These are phyloP conservation scores for Sebastes fasciatus DNA, from an alignment of 2,113 vertebrate species.

Conservation along the genomic window DNA sequence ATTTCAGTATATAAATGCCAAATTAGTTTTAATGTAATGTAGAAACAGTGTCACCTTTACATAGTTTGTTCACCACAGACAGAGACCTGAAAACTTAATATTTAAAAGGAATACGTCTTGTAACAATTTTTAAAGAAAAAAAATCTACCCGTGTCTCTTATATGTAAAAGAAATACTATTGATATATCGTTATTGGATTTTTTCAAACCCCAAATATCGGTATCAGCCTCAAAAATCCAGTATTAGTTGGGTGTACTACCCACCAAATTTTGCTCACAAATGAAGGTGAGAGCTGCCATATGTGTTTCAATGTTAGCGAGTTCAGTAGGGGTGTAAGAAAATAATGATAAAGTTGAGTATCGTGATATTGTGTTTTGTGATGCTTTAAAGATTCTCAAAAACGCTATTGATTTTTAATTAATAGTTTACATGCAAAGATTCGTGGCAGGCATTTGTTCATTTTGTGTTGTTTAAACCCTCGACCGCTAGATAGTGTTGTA, in stretches of 20 bases:
- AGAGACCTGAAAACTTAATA: not conserved
- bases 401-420: no score
- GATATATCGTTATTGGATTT: no score
- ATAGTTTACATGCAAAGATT: no score
- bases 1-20: conserved; percentile 1
- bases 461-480: no score
- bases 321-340: no score
- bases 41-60: no score
- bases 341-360: no score
- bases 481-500: no score
- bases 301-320: not conserved
- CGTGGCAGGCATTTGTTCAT: no score
- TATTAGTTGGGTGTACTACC: not conserved
- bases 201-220: not conserved
- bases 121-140: not conserved
- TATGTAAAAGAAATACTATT: not conserved
- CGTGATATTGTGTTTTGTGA: no score
- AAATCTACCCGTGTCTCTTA: not conserved
- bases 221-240: not conserved
- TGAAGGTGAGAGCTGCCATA: not conserved
- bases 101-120: not conserved
- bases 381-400: no score
- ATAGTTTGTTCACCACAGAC: not conserved
- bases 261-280: not conserved
- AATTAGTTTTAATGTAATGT: not conserved